Evolutionary conservation across 2,113 vertebrate species (phyloP).

Genomic region (Phrynocephalus versicolor): DNA sequence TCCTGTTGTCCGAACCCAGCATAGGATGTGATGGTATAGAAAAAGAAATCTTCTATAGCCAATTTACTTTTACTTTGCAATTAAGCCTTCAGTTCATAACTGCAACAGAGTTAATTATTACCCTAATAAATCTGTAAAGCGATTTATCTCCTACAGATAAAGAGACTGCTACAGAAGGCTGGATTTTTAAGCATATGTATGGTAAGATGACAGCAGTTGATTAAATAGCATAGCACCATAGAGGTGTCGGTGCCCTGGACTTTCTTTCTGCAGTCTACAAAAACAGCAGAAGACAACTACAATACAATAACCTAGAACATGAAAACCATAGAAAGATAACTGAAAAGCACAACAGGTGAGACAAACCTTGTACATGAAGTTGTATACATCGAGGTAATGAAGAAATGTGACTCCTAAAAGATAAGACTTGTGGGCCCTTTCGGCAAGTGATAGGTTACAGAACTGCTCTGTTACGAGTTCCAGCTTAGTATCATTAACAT

Average conservation of each 20-base stretch:
- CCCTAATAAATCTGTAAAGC: neutral
- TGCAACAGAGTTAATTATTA: neutral
- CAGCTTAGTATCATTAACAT: slow-evolving; percentile 40
- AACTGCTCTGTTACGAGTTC: slow-evolving; percentile 65
- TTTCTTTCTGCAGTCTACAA: no score
- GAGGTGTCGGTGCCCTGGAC: no score
- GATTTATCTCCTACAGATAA: neutral
- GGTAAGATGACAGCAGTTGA: neutral
- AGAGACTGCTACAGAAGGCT: neutral
- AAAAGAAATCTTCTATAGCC: neutral
- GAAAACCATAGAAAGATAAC: no score
- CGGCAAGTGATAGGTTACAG: slow-evolving; percentile 79
- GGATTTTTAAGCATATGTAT: neutral
- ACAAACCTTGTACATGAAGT: slow-evolving; percentile 77
- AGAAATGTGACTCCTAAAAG: slow-evolving; percentile 79
- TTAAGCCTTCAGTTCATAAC: neutral
- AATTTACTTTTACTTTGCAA: neutral
- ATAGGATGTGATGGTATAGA: neutral
- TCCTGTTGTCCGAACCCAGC: neutral
- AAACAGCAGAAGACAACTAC: no score
- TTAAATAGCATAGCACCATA: no score
- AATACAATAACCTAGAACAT: no score
- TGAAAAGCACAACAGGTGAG: slow-evolving; percentile 24
- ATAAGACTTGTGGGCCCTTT: slow-evolving; percentile 69
- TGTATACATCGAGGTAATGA: slow-evolving; percentile 79